Evolutionary conservation across 2,888 invertebrate species (phyloP).

Genomic region (Protonemura montana): DNA sequence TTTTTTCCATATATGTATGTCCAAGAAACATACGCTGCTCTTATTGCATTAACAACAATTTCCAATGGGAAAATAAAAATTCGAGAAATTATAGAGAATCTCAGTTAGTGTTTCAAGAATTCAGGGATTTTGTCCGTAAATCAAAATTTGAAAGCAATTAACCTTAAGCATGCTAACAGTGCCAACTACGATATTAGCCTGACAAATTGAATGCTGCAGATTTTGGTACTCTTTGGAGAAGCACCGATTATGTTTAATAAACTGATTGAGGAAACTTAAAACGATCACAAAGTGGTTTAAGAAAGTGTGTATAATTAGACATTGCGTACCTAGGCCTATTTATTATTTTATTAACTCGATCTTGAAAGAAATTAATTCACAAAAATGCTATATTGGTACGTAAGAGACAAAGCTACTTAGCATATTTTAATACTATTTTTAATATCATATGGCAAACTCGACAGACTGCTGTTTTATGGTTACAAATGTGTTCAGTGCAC

Average conservation of each 20-base stretch:
- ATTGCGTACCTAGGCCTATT: constrained; percentile 7
- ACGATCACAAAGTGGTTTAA: background rate
- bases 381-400: background rate
- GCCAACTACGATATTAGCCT: no score
- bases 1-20: no score
- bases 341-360: background rate
- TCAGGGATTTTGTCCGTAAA: no score
- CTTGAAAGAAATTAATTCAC: background rate
- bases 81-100: no score
- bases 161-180: no score
- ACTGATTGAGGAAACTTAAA: background rate
- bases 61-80: no score
- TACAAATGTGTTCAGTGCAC: background rate
- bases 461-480: background rate
- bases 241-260: background rate
- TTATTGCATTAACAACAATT: no score
- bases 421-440: background rate
- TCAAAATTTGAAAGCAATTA: no score
- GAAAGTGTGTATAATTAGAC: background rate
- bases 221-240: no score
- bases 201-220: no score
- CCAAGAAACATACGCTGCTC: no score
- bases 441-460: background rate
- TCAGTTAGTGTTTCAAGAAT: no score
- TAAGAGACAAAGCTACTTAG: background rate